Percentiles rank a stretch among this genome's conserved stretches.
phyloP scores from a whole-genome alignment of 92 coral and sea anemone species.

The Zoanthus solanderi region DNA sequence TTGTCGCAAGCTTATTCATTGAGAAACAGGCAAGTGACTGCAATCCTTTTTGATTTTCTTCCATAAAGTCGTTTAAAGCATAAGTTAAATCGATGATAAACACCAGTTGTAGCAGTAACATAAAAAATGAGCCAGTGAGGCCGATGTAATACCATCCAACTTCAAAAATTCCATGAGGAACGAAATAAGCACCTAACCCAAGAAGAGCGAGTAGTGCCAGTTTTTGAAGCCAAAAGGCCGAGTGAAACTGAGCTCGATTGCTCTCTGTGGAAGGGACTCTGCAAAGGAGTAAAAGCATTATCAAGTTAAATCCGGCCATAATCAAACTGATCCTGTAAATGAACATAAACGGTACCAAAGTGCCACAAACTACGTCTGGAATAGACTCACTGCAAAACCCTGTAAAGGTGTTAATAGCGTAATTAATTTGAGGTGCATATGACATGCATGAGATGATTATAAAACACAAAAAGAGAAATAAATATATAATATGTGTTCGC shows the following conservation, averaged over 20 bases:
- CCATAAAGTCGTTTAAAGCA: slow-evolving; percentile 53
- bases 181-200: slow-evolving; percentile 48
- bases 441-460: slow-evolving; percentile 22
- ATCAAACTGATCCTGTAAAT: slow-evolving; percentile 67
- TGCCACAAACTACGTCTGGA: not conserved
- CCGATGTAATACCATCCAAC: slow-evolving; percentile 74
- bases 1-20: slow-evolving; percentile 29
- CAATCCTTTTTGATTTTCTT: slow-evolving; percentile 14
- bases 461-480: slow-evolving; percentile 44
- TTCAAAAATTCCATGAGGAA: slow-evolving; percentile 73
- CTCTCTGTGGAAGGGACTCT: slow-evolving; percentile 41
- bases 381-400: slow-evolving; percentile 24
- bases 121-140: slow-evolving; percentile 74
- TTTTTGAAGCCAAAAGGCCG: slow-evolving; percentile 92
- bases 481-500: slow-evolving; percentile 63
- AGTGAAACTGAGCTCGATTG: slow-evolving; percentile 64
- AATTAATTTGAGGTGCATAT: slow-evolving; percentile 18
- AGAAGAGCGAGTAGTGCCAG: slow-evolving; percentile 49
- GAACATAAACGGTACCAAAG: slow-evolving; percentile 44
- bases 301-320: slow-evolving; percentile 61
- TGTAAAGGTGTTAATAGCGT: not conserved
- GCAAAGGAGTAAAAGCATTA: slow-evolving; percentile 56
- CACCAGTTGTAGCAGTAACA: slow-evolving; percentile 71
- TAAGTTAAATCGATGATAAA: slow-evolving; percentile 78
- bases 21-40: slow-evolving; percentile 45